Conservation (phyloP, 2,113 vertebrate genomes). For the Alethe diademata region DNA sequence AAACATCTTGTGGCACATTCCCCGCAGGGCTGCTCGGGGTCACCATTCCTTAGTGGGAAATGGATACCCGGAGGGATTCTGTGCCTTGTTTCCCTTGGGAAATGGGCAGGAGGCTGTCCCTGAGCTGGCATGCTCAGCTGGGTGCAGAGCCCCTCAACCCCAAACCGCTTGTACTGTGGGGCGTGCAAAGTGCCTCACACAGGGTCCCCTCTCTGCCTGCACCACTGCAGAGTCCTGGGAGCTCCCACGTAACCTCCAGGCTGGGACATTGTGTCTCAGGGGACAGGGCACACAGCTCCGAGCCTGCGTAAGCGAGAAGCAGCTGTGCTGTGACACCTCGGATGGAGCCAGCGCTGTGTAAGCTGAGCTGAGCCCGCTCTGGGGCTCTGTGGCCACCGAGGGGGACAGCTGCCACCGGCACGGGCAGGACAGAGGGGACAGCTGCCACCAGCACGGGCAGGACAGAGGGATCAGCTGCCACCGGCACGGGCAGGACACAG, state of each 20-base stretch:
- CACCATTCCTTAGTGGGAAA: background rate
- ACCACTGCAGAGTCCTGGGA: background rate
- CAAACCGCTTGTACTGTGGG: background rate
- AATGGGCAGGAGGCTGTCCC: background rate
- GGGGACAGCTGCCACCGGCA: background rate
- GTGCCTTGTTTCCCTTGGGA: background rate
- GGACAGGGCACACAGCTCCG: background rate
- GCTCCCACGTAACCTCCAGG: background rate
- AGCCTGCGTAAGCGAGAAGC: constrained; percentile 35
- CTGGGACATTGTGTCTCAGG: constrained; percentile 46
- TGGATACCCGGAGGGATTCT: background rate
- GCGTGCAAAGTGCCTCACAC: background rate
- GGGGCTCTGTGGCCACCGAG: background rate
- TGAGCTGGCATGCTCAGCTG: background rate
- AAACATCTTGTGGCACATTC: fast-evolving
- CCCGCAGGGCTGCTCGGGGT: background rate
- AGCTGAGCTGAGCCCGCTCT: background rate
- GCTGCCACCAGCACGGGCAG: background rate
- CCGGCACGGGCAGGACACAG: background rate
- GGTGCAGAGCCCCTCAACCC: background rate
- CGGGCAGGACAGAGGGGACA: background rate
- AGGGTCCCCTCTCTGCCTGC: background rate
- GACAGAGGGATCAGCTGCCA: background rate
- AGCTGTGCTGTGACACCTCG: constrained; percentile 40
- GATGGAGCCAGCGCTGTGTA: background rate